Evolutionary conservation across 2,797 vertebrate species (phyloP), one percentile per base, ranked within the genome.

Genomic region (Naso thynnoides): DNA sequence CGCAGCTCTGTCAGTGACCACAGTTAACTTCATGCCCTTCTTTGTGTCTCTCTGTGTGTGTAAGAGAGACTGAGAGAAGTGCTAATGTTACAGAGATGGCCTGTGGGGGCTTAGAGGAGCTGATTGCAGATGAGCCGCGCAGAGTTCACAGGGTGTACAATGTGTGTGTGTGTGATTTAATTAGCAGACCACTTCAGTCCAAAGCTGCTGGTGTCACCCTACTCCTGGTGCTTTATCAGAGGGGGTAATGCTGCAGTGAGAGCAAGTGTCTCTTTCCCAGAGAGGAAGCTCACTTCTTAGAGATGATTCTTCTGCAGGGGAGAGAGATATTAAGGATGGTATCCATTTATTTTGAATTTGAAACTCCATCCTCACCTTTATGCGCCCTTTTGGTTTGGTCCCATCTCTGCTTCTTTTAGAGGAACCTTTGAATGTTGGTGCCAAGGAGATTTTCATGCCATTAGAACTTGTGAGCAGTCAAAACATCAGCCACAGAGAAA

Each of bases 21-120:
- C 31, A 14, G 2, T 47, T 49, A 21, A 42, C 42, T 21, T 31
- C 16, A n/a, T 38, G 39, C 2, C 2, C 14, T 31, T 66, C 26
- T 57, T 27, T 38, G 31, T 36, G 56, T 69, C 10, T 36, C 9
- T 59, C 26, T 71, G 24, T 58, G 39, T 59, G 41, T 45, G 55
- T 8, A 33, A 19, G 42, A 29, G 23, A 31, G 19, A 56, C 7
- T 23, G 6, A 31, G 48, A 18, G 39, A 33, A 50, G 54, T 65
- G 70, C 61, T 86, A 45, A 58, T 16, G 50, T 80, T 80, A 80
- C 81, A 84, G 50, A 74, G 42, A 53, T 78, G 73, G 70, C 63
- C 70, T 68, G 73, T 23, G 52, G 70, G 69, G 59, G 56, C 48
- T 59, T 50, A 5, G 44, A 70, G 57, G 78, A 79, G 72, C 16